Evolutionary conservation across 2,797 vertebrate genomes (phyloP), one percentile per base, ranked within the genome.

Genomic region (Karalla daura): DNA sequence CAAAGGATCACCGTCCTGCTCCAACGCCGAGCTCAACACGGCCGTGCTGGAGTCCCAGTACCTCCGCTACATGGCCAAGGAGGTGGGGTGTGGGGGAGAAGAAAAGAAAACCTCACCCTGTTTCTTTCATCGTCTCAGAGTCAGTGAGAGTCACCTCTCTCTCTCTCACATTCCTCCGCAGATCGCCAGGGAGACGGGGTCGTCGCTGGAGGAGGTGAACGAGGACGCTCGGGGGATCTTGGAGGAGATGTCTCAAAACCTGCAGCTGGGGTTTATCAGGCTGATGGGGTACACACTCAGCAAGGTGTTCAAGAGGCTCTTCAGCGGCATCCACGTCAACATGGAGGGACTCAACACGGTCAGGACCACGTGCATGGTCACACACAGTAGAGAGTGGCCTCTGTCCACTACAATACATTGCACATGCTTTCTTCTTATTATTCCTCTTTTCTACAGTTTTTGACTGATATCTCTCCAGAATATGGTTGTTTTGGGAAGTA

Each of bases 211-310:
- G 67, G 83, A 91, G 54, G 91, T 99, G 86, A 92, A 81, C 70
- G 93, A 96, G 70, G 93, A 96, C 61, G 96, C 93, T 2, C 24
- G 5, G 2, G 89, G 86, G 68, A 95, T 98, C 83, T 65, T 99
- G 84, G 93, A 95, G 52, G 96, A 99, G 77, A 99, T 99, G 98
- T 94, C 95, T 62, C 98, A 99, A 69, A 95, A 95, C 63, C 90
- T 98, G 77, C 95, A 95, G 35, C 78, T 99, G 82, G 91, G 95
- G 52, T 89, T 94, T 53, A 89, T 99, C 76, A 91, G 97, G 21
- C 91, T 98, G 85, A 93, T 98, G 90, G 94, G 89, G 28, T 97
- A 94, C 86, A 88, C 84, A 2, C 28, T 98, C 37, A 96, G 81
- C 80, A 99, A 99, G 85, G 90, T 97, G 84, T 93, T 98, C 78